A percentile compares a stretch with the other conserved stretches of the same genome.
phyloP scores from a whole-genome alignment of 2,888 invertebrate genomes.

The Drosophila setosimentum region DNA sequence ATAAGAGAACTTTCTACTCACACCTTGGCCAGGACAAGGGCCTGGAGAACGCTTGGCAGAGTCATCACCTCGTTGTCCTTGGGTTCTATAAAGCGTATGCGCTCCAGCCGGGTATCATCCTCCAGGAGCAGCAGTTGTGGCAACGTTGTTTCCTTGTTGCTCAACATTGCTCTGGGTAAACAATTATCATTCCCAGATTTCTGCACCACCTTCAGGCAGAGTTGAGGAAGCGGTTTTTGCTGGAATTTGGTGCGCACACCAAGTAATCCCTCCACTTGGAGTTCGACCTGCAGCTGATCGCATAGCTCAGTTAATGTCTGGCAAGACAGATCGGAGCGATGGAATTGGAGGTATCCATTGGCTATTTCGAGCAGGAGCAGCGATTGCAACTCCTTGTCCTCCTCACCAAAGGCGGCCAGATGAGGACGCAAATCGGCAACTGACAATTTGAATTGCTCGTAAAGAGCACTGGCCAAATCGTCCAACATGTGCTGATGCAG shows the following conservation, averaged over 20 bases:
- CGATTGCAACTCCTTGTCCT: slow-evolving; percentile 83
- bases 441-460: slow-evolving; percentile 83
- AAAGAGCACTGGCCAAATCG: slow-evolving; percentile 90
- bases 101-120: slow-evolving; percentile 94
- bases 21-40: slow-evolving; percentile 92
- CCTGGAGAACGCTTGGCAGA: slow-evolving; percentile 91
- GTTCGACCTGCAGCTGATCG: slow-evolving; percentile 88
- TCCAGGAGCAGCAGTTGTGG: slow-evolving; percentile 90
- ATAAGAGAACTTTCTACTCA: slow-evolving; percentile 84
- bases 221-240: slow-evolving; percentile 92
- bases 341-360: slow-evolving; percentile 91
- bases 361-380: slow-evolving; percentile 86
- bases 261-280: slow-evolving; percentile 90
- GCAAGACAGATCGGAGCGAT: slow-evolving; percentile 90
- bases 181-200: background rate
- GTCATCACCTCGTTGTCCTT: slow-evolving; percentile 85
- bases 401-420: slow-evolving; percentile 78
- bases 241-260: slow-evolving; percentile 97
- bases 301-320: slow-evolving; percentile 89
- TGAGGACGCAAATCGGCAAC: slow-evolving; percentile 61
- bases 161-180: slow-evolving; percentile 70
- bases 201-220: slow-evolving; percentile 89
- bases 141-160: slow-evolving; percentile 86
- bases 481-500: slow-evolving; percentile 92
- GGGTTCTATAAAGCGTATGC: slow-evolving; percentile 89